A percentile compares a stretch with the other conserved stretches of the same genome.
These are phyloP conservation scores for Catocala sponsa DNA, from an alignment of 2,888 invertebrate species.

Conservation along the genomic window DNA sequence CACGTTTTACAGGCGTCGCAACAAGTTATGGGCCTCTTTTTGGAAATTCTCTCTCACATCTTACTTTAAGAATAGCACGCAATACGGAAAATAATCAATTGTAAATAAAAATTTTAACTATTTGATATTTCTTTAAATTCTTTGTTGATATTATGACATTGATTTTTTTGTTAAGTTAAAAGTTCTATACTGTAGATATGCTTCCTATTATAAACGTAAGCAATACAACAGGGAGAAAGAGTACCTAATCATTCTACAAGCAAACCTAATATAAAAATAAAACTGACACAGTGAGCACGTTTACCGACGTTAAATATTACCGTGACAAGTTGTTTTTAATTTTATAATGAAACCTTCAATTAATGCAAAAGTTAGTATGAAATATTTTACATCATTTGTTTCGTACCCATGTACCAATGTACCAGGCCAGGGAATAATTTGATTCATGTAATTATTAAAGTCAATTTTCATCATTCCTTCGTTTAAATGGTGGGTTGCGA, in stretches of 20 bases:
- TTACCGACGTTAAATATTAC: background rate
- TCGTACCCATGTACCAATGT: conserved; percentile 42
- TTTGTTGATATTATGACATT: too few species aligned
- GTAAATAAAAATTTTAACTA: background rate
- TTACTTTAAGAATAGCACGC: conserved; percentile 32
- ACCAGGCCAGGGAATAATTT: conserved; percentile 61
- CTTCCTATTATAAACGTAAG: too few species aligned
- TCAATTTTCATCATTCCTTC: conserved; percentile 80
- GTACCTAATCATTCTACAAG: too few species aligned
- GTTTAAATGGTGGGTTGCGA: conserved; percentile 77
- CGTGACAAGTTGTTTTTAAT: conserved; percentile 8
- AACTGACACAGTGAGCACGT: background rate
- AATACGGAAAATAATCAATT: conserved; percentile 20
- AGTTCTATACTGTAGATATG: too few species aligned
- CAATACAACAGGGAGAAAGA: too few species aligned
- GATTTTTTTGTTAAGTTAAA: too few species aligned
- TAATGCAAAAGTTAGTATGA: conserved; percentile 24
- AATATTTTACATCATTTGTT: conserved; percentile 34
- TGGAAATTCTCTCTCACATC: conserved; percentile 41
- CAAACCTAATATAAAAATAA: background rate
- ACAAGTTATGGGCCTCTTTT: conserved; percentile 71
- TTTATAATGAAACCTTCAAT: conserved; percentile 29
- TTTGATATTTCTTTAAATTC: too few species aligned
- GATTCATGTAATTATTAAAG: conserved; percentile 72
- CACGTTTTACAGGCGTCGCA: conserved; percentile 66